Evolutionary conservation across 2,888 invertebrate genomes (phyloP).

Genomic region (Brenthis hecate): DNA sequence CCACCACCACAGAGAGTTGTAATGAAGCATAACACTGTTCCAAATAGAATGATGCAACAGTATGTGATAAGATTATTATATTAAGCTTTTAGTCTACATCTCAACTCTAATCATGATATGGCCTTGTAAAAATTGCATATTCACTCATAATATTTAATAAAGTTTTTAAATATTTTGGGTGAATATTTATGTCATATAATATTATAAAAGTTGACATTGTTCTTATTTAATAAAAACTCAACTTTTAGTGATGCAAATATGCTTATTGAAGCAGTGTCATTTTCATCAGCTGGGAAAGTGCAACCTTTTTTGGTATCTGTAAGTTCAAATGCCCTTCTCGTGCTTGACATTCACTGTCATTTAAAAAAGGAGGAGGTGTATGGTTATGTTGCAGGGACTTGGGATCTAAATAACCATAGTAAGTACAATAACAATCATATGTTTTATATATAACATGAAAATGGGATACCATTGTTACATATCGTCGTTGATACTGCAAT

Average conservation of each 20-base stretch:
- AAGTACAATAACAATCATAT: conserved; percentile 62
- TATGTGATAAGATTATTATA: conserved; percentile 69
- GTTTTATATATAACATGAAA: too few relatives aligned
- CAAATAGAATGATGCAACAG: conserved; percentile 89
- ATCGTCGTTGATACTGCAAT: too few relatives aligned
- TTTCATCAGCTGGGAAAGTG: conserved; percentile 92
- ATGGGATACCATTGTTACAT: too few relatives aligned
- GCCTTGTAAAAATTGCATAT: background rate
- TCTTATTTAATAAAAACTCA: background rate
- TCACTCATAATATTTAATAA: conserved; percentile 16
- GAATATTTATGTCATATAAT: background rate
- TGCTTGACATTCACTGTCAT: conserved; percentile 97
- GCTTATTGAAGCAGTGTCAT: conserved; percentile 93
- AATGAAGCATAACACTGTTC: conserved; percentile 89
- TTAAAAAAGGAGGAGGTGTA: conserved; percentile 96
- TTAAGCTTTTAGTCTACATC: background rate
- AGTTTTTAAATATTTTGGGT: too few relatives aligned
- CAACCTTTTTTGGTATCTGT: conserved; percentile 96
- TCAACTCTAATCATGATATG: too few relatives aligned
- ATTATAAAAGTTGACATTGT: background rate
- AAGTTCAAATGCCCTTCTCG: conserved; percentile 91
- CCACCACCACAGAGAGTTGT: conserved; percentile 85
- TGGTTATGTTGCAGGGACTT: conserved; percentile 97
- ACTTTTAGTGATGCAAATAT: conserved; percentile 91
- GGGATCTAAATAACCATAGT: conserved; percentile 97